phyloP scores from a whole-genome alignment of 1,140 invertebrate genomes.

The Micrasema minimum region DNA sequence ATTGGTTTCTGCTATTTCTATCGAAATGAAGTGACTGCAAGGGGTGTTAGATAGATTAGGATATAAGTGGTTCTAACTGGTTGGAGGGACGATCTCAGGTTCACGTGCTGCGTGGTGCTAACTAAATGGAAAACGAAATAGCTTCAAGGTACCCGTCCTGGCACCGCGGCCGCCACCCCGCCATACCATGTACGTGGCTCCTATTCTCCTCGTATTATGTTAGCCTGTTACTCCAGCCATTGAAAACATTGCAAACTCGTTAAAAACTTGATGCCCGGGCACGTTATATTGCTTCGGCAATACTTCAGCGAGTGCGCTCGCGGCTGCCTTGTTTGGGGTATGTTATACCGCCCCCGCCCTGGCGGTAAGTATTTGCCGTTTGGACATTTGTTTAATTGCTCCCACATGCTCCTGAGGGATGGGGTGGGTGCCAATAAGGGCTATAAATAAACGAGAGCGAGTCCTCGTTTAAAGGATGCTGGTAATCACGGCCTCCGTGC shows the following conservation, averaged over 20 bases:
- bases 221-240: conserved; percentile 51
- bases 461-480: conserved; percentile 34
- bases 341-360: conserved; percentile 9
- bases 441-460: conserved; percentile 37
- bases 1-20: too few relatives aligned
- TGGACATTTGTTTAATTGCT: conserved; percentile 48
- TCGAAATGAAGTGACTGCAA: too few relatives aligned
- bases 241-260: conserved; percentile 55
- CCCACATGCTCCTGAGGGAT: conserved; percentile 29
- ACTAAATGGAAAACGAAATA: conserved; percentile 52
- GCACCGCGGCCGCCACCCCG: too few relatives aligned
- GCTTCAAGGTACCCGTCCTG: conserved; percentile 39
- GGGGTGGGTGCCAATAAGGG: conserved; percentile 34
- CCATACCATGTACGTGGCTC: conserved; percentile 41
- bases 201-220: conserved; percentile 49
- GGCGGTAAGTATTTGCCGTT: conserved; percentile 47
- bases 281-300: conserved; percentile 53
- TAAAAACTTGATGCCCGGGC: conserved; percentile 53
- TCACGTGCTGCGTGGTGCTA: conserved; percentile 43
- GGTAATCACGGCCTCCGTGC: conserved; percentile 34
- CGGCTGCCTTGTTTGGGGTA: background rate
- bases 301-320: conserved; percentile 49
- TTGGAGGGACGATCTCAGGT: background rate
- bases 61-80: too few relatives aligned
- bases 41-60: too few relatives aligned